Evolutionary conservation across 2,888 invertebrate species (phyloP).

Genomic region (Leucophora obtusa): DNA sequence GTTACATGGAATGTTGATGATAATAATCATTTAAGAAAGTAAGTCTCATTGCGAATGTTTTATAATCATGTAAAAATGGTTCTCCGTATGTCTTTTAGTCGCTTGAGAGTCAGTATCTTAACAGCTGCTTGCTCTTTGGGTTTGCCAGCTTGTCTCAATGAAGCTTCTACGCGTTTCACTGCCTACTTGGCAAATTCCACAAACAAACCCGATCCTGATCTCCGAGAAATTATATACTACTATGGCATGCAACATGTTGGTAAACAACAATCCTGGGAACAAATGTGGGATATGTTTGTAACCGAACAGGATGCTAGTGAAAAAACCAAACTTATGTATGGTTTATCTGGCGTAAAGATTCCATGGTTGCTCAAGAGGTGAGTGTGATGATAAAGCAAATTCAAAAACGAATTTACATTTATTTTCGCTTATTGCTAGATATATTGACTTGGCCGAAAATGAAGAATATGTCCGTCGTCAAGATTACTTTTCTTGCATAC

Average conservation of each 20-base stretch:
- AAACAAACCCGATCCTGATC: conserved; percentile 82
- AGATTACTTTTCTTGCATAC: conserved; percentile 88
- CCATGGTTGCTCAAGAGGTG: conserved; percentile 84
- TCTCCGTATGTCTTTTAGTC: conserved; percentile 77
- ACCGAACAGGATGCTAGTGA: conserved; percentile 89
- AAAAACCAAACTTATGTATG: conserved; percentile 85
- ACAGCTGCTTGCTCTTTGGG: conserved; percentile 83
- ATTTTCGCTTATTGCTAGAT: conserved; percentile 79
- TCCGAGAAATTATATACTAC: conserved; percentile 83
- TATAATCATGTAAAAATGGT: neutral
- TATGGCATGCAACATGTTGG: conserved; percentile 85
- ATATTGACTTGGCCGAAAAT: conserved; percentile 86
- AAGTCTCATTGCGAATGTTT: conserved; percentile 21
- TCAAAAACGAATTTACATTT: neutral
- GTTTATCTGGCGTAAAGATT: conserved; percentile 84
- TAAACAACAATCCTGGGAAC: conserved; percentile 85
- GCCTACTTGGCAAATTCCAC: conserved; percentile 81
- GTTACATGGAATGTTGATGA: conserved; percentile 82
- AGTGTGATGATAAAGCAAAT: neutral
- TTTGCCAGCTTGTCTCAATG: conserved; percentile 81
- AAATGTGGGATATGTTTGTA: conserved; percentile 85
- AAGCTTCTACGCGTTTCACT: conserved; percentile 81
- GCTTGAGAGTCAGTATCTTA: conserved; percentile 83
- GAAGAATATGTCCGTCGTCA: conserved; percentile 88
- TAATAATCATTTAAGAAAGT: conserved; percentile 78